These are phyloP conservation scores for Thymelicus sylvestris DNA, from an alignment of 2,888 invertebrate genomes.

Conservation along the genomic window DNA sequence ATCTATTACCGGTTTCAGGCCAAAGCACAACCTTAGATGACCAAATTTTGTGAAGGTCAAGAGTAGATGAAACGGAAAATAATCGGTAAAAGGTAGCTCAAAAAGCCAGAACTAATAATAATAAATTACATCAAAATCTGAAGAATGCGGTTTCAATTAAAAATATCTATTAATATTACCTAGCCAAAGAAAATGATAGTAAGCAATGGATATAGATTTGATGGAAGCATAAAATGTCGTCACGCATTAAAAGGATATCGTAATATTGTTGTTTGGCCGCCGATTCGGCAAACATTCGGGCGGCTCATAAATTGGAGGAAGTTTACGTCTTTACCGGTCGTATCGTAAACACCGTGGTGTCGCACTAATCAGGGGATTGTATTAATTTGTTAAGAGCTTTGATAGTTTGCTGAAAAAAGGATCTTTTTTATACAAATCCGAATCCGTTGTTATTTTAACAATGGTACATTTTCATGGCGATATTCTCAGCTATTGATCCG, in stretches of 20 bases:
- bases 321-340: conserved; percentile 52
- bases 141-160: too few relatives aligned
- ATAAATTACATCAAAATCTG: too few relatives aligned
- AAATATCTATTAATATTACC: background rate
- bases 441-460: too few relatives aligned
- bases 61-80: too few relatives aligned
- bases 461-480: too few relatives aligned
- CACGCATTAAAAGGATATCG: conserved; percentile 17
- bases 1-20: too few relatives aligned
- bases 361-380: conserved; percentile 41
- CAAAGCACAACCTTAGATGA: too few relatives aligned
- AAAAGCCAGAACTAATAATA: too few relatives aligned
- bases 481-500: too few relatives aligned
- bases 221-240: conserved; percentile 16
- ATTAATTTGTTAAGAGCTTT: conserved; percentile 13
- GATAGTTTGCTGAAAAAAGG: background rate
- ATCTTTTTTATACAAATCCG: too few relatives aligned
- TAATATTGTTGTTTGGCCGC: conserved; percentile 42
- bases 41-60: too few relatives aligned
- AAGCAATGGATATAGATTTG: background rate
- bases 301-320: conserved; percentile 52
- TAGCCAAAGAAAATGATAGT: background rate
- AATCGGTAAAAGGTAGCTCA: too few relatives aligned
- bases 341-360: conserved; percentile 40
- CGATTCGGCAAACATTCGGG: conserved; percentile 20